phyloP scores from a whole-genome alignment of 2,888 invertebrate species.

The Chloromyia formosa region DNA sequence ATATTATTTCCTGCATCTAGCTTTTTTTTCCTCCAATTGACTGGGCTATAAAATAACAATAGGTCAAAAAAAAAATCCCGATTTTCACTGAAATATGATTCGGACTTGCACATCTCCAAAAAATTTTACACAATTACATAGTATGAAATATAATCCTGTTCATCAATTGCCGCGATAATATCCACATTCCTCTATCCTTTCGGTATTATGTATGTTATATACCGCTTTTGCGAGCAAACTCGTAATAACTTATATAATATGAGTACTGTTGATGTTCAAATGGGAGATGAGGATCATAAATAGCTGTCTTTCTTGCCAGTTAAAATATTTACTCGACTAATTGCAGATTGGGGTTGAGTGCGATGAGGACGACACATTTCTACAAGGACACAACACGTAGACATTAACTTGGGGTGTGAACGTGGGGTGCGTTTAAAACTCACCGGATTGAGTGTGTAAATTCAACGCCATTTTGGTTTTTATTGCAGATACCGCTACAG shows the following conservation, averaged over 20 bases:
- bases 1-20: no score
- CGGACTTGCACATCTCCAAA: no score
- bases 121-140: no score
- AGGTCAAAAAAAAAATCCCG: no score
- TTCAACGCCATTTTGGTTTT: conserved; percentile 43
- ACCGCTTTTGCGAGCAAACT: conserved; percentile 7
- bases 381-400: conserved; percentile 12
- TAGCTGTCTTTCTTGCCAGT: conserved; percentile 43
- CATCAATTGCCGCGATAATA: no score
- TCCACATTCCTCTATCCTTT: background rate
- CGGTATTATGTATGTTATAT: background rate
- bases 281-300: conserved; percentile 29
- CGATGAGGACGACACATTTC: conserved; percentile 1
- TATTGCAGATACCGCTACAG: conserved; percentile 30
- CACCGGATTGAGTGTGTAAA: conserved; percentile 1
- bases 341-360: conserved; percentile 38
- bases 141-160: no score
- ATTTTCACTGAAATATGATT: no score
- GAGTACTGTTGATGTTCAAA: conserved; percentile 6
- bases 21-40: no score
- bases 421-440: conserved; percentile 10
- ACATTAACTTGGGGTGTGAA: background rate
- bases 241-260: conserved; percentile 26
- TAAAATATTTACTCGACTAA: conserved; percentile 44
- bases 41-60: no score